Evolutionary conservation across 2,888 invertebrate genomes (phyloP), one percentile per base, ranked within the genome.

Genomic region (Galeopsomyia nigrocyanea): DNA sequence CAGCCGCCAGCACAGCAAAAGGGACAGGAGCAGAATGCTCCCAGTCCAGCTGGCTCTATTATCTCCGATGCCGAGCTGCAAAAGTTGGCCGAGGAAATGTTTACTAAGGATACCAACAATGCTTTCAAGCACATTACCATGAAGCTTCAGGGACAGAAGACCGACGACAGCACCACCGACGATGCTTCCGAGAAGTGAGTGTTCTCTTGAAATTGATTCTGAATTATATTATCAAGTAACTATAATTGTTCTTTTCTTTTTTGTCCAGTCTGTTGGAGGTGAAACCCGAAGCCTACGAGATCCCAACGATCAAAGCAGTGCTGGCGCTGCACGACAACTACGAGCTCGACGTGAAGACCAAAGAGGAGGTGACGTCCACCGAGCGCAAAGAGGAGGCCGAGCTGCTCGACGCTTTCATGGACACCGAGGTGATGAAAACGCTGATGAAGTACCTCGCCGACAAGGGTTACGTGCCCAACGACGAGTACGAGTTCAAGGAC

Each of bases 301-400:
- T 93, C 77, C 89, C 92, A 16, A 95, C 96, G 5, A 91, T 96
- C 72, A 90, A 92, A 78, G 92, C 92, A 80, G 89, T 96, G 78
- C 82, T 83, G 3, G 78, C 81, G 1, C 88, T 98, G 47, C 90
- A 94, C 83, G 94, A 98, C 84, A 97, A 97, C 86, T 98, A 97
- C 83, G 92, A 95, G 81, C 87, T 92, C 70, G 91, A 93, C 77
- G 91, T 92, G 0, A 88, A 89, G 68, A 88, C 89, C 22, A 92
- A 92, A 80, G 96, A 97, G 86, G 88, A 91, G 75, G 91, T 94
- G 19, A 94, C 94, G 0, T 84, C 92, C 0, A 83, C 91, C 83
- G 95, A 95, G 86, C 89, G 90, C 71, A 90, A 87, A 66, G 96
- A 97, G 88, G 94, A 95, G 86, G 91, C 92, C 77, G 90, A 90